Evolutionary conservation across 2,113 vertebrate genomes (phyloP).

Genomic region (Pollimyrus isidori): DNA sequence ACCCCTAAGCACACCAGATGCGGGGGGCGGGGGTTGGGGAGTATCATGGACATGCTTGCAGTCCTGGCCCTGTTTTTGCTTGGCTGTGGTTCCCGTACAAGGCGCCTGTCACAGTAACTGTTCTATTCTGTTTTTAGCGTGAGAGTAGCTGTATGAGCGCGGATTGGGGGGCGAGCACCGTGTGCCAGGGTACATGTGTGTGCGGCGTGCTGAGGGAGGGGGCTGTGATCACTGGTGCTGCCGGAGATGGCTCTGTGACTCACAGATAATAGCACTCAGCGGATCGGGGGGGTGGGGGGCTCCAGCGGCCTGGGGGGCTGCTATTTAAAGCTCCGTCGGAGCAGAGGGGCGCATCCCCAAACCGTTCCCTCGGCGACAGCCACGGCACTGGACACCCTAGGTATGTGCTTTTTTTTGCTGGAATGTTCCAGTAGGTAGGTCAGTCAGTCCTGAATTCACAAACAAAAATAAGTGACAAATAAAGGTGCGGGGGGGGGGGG

Average conservation of each 20-base stretch:
- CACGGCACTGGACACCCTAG: slow-evolving; percentile 26
- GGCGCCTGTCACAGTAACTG: not conserved
- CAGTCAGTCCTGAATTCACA: not conserved
- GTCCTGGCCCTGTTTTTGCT: not conserved
- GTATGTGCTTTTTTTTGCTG: slow-evolving; percentile 19
- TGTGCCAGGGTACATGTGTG: not conserved
- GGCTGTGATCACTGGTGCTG: not conserved
- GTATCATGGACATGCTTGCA: not conserved
- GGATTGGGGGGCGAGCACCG: not conserved
- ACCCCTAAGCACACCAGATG: not conserved
- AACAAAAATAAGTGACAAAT: not conserved
- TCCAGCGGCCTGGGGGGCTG: slow-evolving; percentile 34
- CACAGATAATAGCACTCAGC: slow-evolving; percentile 60
- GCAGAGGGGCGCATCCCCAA: slow-evolving; percentile 6
- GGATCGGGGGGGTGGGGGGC: slow-evolving; percentile 39
- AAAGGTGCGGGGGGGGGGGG: not conserved
- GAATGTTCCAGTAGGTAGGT: slow-evolving; percentile 6
- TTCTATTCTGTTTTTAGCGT: not conserved
- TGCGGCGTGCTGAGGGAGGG: not conserved
- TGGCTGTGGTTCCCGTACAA: not conserved
- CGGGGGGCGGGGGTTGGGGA: not conserved
- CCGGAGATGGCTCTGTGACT: slow-evolving; percentile 57
- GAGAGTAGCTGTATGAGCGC: not conserved
- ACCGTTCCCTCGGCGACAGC: slow-evolving; percentile 16
- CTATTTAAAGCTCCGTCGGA: slow-evolving; percentile 17